These are phyloP conservation scores for Hiodon alosoides DNA, from an alignment of 2,113 vertebrate genomes.

Conservation along the genomic window DNA sequence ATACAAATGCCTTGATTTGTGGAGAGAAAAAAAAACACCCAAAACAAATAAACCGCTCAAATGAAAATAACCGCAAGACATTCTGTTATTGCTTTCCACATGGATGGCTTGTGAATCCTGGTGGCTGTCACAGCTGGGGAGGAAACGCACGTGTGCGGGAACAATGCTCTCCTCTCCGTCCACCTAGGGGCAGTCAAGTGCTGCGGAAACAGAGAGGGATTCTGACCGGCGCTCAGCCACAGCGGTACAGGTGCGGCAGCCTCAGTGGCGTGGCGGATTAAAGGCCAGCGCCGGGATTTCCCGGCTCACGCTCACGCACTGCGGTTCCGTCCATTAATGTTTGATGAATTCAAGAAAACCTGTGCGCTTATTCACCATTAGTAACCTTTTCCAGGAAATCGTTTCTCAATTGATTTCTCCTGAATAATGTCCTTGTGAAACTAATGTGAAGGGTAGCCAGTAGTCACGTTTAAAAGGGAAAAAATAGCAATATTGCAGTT, in stretches of 20 bases:
- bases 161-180: conserved; percentile 31
- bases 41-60: background rate
- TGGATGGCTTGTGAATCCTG: conserved; percentile 11
- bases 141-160: background rate
- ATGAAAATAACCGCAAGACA: background rate
- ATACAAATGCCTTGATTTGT: conserved; percentile 13
- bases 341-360: no score
- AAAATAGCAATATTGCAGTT: conserved; percentile 32
- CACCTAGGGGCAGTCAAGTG: conserved; percentile 68
- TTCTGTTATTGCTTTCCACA: conserved; percentile 9
- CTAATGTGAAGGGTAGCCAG: background rate
- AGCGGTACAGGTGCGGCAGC: background rate
- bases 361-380: background rate
- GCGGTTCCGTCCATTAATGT: no score
- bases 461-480: background rate
- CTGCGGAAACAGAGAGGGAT: conserved; percentile 33
- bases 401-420: background rate
- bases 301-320: background rate
- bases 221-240: background rate
- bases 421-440: background rate
- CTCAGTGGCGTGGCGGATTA: background rate
- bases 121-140: background rate
- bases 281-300: background rate
- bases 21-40: no score
- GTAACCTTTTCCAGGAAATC: background rate